phyloP scores from a whole-genome alignment of 2,797 vertebrate genomes.

The Notoglanidium macrostoma region DNA sequence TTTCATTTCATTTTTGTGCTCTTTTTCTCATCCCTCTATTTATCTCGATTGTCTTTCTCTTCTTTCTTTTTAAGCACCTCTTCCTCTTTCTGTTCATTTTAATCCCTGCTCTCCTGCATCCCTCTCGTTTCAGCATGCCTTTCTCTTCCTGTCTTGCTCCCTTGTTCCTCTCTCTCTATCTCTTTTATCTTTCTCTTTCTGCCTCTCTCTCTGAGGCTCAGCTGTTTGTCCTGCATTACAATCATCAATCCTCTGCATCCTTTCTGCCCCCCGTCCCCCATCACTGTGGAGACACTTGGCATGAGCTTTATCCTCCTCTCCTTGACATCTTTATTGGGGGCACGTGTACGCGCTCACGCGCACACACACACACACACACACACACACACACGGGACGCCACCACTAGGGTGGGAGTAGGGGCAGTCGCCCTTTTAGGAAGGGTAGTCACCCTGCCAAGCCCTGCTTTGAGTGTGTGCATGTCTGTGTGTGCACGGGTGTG shows the following conservation, averaged over 20 bases:
- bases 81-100: background rate
- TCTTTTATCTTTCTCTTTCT: constrained; percentile 6
- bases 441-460: constrained; percentile 49
- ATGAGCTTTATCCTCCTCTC: constrained; percentile 69
- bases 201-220: constrained; percentile 18
- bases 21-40: background rate
- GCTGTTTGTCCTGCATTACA: constrained; percentile 20
- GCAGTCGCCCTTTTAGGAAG: constrained; percentile 54
- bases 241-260: constrained; percentile 71
- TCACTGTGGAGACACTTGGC: constrained; percentile 81
- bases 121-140: background rate
- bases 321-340: constrained; percentile 81
- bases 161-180: background rate
- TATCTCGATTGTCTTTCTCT: too few relatives aligned
- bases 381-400: constrained; percentile 25
- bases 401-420: constrained; percentile 6
- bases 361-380: constrained; percentile 12
- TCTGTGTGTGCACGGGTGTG: constrained; percentile 20
- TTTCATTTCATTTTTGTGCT: background rate
- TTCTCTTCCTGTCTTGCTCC: background rate
- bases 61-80: background rate
- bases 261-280: constrained; percentile 80
- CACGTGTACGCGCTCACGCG: background rate
- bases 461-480: constrained; percentile 10
- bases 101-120: background rate